Conservation (phyloP, 2,888 invertebrate species). For the Perdita meconis region DNA sequence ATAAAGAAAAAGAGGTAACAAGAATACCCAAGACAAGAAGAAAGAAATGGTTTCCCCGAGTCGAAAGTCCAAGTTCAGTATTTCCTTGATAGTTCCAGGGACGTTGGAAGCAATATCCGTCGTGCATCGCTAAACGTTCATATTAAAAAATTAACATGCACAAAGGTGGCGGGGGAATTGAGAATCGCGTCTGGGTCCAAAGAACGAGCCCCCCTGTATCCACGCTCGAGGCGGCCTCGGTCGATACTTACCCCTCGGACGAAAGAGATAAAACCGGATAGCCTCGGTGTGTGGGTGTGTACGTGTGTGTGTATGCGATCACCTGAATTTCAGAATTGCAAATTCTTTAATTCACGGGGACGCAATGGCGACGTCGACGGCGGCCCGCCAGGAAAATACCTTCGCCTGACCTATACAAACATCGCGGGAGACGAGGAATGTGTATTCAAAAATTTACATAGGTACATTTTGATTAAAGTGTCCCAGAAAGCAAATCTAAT, state of each 20-base stretch:
- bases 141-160: neutral
- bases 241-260: conserved; percentile 63
- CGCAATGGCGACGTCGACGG: conserved; percentile 67
- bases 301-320: conserved; percentile 73
- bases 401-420: conserved; percentile 84
- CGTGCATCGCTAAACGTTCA: neutral
- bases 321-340: conserved; percentile 83
- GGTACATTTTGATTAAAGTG: conserved; percentile 84
- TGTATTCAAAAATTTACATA: conserved; percentile 85
- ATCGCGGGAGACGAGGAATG: conserved; percentile 81
- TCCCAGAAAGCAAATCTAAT: conserved; percentile 84
- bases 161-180: neutral
- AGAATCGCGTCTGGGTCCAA: neutral
- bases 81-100: neutral
- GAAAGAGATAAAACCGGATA: conserved; percentile 69
- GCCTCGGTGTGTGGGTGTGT: conserved; percentile 69
- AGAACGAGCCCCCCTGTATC: conserved; percentile 25
- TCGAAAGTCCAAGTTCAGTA: neutral
- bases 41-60: neutral
- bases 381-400: conserved; percentile 80
- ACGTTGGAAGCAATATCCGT: conserved; percentile 2
- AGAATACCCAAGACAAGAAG: no score
- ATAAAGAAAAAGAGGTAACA: no score
- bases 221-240: conserved; percentile 47
- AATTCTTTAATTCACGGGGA: conserved; percentile 83